Evolutionary conservation across 2,113 vertebrate genomes (phyloP).

Genomic region (Dryoscopus gambensis): DNA sequence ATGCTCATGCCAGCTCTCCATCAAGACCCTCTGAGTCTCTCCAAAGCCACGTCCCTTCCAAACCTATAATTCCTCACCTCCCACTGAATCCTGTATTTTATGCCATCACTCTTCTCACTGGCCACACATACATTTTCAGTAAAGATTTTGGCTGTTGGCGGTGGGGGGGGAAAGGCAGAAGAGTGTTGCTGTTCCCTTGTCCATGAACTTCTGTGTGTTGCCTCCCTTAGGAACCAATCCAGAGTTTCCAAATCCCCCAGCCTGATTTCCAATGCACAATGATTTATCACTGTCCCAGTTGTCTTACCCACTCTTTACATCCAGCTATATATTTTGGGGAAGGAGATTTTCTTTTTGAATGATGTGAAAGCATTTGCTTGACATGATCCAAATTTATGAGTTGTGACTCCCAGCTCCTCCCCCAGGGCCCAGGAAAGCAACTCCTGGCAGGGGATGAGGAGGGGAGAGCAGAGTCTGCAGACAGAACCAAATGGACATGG

Average conservation of each 20-base stretch:
- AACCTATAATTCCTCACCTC: neutral
- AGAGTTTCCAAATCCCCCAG: neutral
- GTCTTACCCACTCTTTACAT: neutral
- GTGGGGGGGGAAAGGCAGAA: neutral
- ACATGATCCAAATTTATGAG: constrained; percentile 58
- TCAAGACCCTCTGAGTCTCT: neutral
- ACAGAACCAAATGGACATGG: neutral
- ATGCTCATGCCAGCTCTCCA: neutral
- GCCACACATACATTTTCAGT: neutral
- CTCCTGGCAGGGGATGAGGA: neutral
- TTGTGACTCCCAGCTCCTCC: neutral
- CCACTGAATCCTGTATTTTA: neutral
- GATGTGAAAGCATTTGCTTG: constrained; percentile 57
- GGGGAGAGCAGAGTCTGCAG: neutral
- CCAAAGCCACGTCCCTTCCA: neutral
- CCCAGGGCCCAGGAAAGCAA: constrained; percentile 18
- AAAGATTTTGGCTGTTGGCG: neutral
- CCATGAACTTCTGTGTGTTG: neutral
- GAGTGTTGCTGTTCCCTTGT: neutral
- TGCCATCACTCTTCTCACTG: neutral
- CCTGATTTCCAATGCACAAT: neutral
- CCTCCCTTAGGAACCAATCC: neutral
- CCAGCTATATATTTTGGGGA: constrained; percentile 23
- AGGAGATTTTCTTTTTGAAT: constrained; percentile 52
- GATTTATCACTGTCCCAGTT: constrained; percentile 3